Conservation (phyloP, 2,113 vertebrate genomes). For the Peromyscus leucopus region DNA sequence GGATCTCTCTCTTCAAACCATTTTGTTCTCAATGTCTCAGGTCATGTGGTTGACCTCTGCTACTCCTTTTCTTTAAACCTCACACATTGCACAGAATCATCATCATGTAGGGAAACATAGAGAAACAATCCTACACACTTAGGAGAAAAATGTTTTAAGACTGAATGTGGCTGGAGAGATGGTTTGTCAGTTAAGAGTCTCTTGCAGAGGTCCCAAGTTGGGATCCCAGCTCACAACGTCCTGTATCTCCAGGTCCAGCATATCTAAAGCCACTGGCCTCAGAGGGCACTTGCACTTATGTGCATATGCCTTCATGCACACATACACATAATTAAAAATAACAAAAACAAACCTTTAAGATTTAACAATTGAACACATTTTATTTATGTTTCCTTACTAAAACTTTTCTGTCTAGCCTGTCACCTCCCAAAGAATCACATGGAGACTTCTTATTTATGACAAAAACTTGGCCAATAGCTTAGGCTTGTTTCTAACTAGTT, state of each 20-base stretch:
- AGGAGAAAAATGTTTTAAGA: slow-evolving; percentile 14
- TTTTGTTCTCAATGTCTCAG: slow-evolving; percentile 28
- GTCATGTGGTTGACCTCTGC: slow-evolving; percentile 24
- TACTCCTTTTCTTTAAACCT: slow-evolving; percentile 50
- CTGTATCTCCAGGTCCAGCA: background rate
- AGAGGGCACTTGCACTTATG: background rate
- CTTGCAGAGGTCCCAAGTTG: background rate
- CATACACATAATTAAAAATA: background rate
- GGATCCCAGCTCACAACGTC: background rate
- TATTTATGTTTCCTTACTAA: too few species aligned
- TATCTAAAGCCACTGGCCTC: background rate
- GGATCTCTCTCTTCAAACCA: background rate
- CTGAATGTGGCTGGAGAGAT: background rate
- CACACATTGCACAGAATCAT: slow-evolving; percentile 47
- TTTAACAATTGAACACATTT: background rate
- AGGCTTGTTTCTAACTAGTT: too few species aligned
- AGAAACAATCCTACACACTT: background rate
- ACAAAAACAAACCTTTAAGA: background rate
- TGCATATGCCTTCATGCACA: background rate
- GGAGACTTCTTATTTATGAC: too few species aligned
- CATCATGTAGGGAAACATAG: background rate
- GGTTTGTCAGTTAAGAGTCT: background rate
- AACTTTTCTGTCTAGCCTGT: too few species aligned
- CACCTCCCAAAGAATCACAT: too few species aligned
- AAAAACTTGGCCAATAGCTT: too few species aligned